A percentile compares a stretch with the other conserved stretches of the same genome.
phyloP scores from a whole-genome alignment of 2,888 invertebrate species.

The Melanophora roralis region DNA sequence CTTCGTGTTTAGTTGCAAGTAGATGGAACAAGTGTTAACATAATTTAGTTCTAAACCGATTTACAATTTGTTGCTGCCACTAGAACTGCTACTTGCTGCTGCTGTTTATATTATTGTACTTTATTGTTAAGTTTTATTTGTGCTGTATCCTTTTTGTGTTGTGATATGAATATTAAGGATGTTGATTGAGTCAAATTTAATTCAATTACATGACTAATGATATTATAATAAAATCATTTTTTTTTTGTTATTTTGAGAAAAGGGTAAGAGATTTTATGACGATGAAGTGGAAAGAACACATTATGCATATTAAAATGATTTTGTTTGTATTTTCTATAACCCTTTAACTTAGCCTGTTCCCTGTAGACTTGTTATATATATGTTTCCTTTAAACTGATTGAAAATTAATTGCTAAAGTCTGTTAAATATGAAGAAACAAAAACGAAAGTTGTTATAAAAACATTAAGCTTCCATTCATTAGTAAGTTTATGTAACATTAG shows the following conservation, averaged over 20 bases:
- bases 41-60: conserved; percentile 58
- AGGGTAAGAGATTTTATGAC: conserved; percentile 42
- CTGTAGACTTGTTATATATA: conserved; percentile 4
- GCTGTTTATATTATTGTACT: background rate
- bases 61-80: conserved; percentile 52
- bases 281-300: conserved; percentile 49
- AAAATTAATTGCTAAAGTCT: conserved; percentile 15
- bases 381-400: conserved; percentile 33
- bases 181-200: conserved; percentile 69
- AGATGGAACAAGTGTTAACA: conserved; percentile 58
- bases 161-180: conserved; percentile 70
- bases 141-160: conserved; percentile 49
- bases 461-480: too few species aligned
- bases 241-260: conserved; percentile 48
- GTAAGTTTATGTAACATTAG: too few species aligned
- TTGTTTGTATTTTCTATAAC: conserved; percentile 6
- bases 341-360: conserved; percentile 18
- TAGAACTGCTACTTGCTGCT: background rate
- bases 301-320: conserved; percentile 56
- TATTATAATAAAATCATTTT: conserved; percentile 71
- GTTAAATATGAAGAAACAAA: too few species aligned
- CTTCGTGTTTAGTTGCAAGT: background rate
- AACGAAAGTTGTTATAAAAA: too few species aligned
- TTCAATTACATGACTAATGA: conserved; percentile 70
- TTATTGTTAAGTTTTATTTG: conserved; percentile 18